Conservation (phyloP, 1,140 invertebrate species). For the Scaptomyza montana region DNA sequence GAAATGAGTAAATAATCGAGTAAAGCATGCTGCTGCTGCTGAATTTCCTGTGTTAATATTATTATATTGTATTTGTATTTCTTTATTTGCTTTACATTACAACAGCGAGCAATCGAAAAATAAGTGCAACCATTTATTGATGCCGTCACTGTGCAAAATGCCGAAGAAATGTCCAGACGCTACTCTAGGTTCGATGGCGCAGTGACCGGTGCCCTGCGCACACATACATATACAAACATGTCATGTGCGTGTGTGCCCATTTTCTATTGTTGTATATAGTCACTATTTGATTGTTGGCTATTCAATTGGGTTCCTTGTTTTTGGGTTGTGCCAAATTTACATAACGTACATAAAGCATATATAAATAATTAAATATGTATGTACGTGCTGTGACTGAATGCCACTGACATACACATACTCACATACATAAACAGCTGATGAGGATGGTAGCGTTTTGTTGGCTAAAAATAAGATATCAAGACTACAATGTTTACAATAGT, state of each 20-base stretch:
- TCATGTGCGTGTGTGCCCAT: slow-evolving; percentile 41
- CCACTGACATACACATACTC: slow-evolving; percentile 1
- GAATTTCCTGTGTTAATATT: background rate
- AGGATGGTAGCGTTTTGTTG: no score
- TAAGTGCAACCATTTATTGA: no score
- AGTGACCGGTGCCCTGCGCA: background rate
- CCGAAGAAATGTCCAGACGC: slow-evolving; percentile 18
- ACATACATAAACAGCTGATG: background rate
- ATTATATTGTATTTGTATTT: slow-evolving; percentile 2
- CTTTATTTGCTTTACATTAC: slow-evolving; percentile 38
- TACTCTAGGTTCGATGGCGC: slow-evolving; percentile 12
- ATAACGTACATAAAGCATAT: slow-evolving; percentile 79
- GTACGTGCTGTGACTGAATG: no score
- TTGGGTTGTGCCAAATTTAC: slow-evolving; percentile 69
- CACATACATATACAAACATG: no score
- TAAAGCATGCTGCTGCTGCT: slow-evolving; percentile 1
- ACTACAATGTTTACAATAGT: no score
- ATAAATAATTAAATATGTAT: slow-evolving; percentile 81
- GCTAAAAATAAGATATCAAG: no score
- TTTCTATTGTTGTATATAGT: slow-evolving; percentile 30
- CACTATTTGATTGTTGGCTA: slow-evolving; percentile 52
- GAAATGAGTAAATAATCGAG: slow-evolving; percentile 38
- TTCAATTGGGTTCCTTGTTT: slow-evolving; percentile 64
- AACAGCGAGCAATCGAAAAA: no score
- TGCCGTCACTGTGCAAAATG: no score